These are phyloP conservation scores for Nymphalis urticae DNA, from an alignment of 2,888 invertebrate genomes.

Conservation along the genomic window DNA sequence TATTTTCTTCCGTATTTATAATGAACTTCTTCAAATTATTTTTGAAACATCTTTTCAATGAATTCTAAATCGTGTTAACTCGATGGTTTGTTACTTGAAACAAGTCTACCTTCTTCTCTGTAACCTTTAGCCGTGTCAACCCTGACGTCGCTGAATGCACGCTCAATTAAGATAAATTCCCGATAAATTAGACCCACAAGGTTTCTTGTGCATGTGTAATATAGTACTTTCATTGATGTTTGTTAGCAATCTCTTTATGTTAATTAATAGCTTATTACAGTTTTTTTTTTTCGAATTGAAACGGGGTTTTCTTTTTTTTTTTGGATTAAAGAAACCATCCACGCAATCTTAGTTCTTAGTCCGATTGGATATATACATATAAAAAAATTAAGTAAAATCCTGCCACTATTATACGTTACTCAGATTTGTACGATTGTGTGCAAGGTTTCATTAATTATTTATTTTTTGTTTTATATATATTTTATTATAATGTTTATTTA, in stretches of 20 bases:
- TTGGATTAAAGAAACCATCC: no score
- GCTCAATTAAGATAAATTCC: constrained; percentile 34
- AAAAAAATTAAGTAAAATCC: no score
- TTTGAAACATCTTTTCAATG: no score
- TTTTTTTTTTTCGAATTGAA: not conserved
- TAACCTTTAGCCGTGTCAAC: constrained; percentile 8
- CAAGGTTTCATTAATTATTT: no score
- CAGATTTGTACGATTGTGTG: no score
- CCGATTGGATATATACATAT: no score
- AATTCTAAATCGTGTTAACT: not conserved
- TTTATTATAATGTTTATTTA: no score
- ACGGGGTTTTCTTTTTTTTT: not conserved
- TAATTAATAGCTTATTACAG: not conserved
- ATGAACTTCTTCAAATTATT: no score
- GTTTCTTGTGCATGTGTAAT: constrained; percentile 8
- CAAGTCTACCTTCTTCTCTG: not conserved
- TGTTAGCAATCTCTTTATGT: not conserved
- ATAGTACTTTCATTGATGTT: constrained; percentile 9
- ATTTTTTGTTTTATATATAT: no score
- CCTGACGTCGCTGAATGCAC: constrained; percentile 19
- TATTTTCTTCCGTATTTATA: no score
- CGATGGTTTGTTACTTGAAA: not conserved
- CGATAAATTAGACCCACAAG: constrained; percentile 18
- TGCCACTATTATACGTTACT: no score
- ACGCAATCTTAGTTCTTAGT: no score